phyloP scores from a whole-genome alignment of 2,888 invertebrate species.

The Eucera pruinosa region DNA sequence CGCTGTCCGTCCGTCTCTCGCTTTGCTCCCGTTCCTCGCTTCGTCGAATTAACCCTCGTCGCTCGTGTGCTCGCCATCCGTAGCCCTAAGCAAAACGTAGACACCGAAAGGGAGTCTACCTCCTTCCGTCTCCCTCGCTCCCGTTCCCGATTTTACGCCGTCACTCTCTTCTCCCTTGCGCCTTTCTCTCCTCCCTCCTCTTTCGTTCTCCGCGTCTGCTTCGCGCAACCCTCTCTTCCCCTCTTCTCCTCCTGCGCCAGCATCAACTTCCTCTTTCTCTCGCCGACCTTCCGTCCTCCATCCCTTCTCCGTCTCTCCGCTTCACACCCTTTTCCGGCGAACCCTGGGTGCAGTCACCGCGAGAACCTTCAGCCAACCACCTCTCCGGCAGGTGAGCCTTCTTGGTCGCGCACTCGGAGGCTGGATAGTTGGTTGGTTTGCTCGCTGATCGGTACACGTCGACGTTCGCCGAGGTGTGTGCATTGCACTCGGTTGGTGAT shows the following conservation, averaged over 20 bases:
- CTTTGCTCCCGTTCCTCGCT: constrained; percentile 43
- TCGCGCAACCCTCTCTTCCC: constrained; percentile 15
- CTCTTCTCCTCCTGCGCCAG: constrained; percentile 14
- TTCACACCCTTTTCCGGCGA: constrained; percentile 72
- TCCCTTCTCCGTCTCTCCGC: constrained; percentile 68
- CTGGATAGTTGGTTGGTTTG: constrained; percentile 44
- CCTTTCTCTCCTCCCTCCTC: constrained; percentile 7
- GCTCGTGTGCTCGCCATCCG: constrained; percentile 17
- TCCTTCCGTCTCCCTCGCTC: constrained; percentile 14
- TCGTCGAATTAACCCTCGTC: constrained; percentile 52
- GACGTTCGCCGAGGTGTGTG: constrained; percentile 35
- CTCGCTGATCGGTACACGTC: constrained; percentile 7
- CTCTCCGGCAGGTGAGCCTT: constrained; percentile 72
- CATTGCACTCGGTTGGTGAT: constrained; percentile 29
- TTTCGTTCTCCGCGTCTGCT: not conserved
- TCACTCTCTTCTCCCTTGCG: not conserved
- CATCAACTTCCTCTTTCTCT: constrained; percentile 42
- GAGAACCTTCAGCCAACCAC: constrained; percentile 74
- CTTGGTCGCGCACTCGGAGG: constrained; percentile 53
- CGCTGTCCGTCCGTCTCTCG: constrained; percentile 55
- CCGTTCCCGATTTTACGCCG: constrained; percentile 14
- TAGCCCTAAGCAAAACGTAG: too few species aligned
- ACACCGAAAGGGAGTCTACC: too few species aligned
- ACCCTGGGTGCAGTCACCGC: constrained; percentile 77
- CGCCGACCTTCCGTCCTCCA: constrained; percentile 49